Evolutionary conservation across 2,888 invertebrate species (phyloP).

Genomic region (Scaptomyza flava): DNA sequence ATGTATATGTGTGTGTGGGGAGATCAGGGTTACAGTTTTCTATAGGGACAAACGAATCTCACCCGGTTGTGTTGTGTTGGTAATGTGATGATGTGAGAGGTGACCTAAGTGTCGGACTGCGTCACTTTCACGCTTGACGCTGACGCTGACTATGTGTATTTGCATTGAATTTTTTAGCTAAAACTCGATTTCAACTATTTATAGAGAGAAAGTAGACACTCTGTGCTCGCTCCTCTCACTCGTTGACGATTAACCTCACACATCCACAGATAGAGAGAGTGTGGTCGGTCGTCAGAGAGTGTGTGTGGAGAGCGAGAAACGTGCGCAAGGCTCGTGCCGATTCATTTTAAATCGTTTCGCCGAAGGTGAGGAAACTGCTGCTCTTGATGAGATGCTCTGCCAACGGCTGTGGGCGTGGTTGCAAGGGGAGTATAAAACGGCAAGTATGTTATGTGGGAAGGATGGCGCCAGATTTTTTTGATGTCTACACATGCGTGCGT

Average conservation of each 20-base stretch:
- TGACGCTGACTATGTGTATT: constrained; percentile 29
- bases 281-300: constrained; percentile 15
- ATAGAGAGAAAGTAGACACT: constrained; percentile 70
- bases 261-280: constrained; percentile 17
- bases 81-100: constrained; percentile 39
- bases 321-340: constrained; percentile 66
- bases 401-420: constrained; percentile 20
- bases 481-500: constrained; percentile 48
- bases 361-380: constrained; percentile 59
- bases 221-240: constrained; percentile 23
- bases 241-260: constrained; percentile 11
- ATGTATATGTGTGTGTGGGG: not conserved
- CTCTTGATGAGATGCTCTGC: constrained; percentile 19
- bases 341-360: constrained; percentile 62
- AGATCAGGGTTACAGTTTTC: constrained; percentile 21
- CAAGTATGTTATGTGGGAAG: constrained; percentile 24
- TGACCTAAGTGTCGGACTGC: constrained; percentile 32
- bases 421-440: not conserved
- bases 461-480: constrained; percentile 50
- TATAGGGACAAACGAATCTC: constrained; percentile 41
- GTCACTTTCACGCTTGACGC: constrained; percentile 68
- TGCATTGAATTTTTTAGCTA: constrained; percentile 58
- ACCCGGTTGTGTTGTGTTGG: constrained; percentile 14
- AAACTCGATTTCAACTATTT: constrained; percentile 74
- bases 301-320: constrained; percentile 8